Percentiles rank a stretch among this genome's conserved stretches.
phyloP scores from a whole-genome alignment of 2,888 invertebrate genomes.

The Bimastos eiseni region DNA sequence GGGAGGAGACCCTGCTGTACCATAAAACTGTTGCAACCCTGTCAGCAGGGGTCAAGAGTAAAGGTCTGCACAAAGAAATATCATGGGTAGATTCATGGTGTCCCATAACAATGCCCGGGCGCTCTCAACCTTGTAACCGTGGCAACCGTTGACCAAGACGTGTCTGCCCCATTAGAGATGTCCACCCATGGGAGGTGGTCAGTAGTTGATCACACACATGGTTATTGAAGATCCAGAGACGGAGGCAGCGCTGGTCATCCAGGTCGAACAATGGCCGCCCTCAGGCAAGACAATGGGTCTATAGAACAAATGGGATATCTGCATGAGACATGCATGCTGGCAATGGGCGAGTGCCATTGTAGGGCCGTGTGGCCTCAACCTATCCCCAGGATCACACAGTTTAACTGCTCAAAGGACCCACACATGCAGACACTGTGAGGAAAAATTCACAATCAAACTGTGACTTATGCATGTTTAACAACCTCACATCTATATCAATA shows the following conservation, averaged over 20 bases:
- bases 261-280: background rate
- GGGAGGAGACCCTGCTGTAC: background rate
- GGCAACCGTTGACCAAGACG: background rate
- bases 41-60: background rate
- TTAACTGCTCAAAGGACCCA: background rate
- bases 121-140: background rate
- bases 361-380: background rate
- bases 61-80: background rate
- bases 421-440: background rate
- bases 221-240: background rate
- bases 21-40: background rate
- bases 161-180: constrained; percentile 3
- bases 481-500: background rate
- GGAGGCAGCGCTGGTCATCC: background rate
- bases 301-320: background rate
- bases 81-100: background rate
- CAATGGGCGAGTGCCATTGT: background rate
- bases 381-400: background rate
- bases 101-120: background rate
- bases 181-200: background rate
- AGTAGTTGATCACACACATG: background rate
- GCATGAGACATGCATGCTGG: background rate
- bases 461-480: no score
- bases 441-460: no score
- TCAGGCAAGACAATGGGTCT: background rate